These are phyloP conservation scores for Anoplolepis gracilipes DNA, from an alignment of 1,140 invertebrate species.

Conservation along the genomic window DNA sequence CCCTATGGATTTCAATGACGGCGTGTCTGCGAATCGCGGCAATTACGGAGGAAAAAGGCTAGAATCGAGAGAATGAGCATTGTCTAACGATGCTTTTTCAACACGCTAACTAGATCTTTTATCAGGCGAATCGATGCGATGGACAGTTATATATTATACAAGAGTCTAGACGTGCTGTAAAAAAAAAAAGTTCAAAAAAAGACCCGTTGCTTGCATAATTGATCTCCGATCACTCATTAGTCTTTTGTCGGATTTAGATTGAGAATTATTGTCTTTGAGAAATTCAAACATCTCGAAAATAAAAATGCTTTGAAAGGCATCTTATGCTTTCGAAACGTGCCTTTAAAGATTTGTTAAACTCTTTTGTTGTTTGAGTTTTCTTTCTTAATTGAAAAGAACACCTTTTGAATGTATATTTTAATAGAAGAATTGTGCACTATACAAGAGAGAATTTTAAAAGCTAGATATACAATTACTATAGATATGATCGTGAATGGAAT, in stretches of 20 bases:
- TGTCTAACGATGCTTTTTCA: constrained; percentile 20
- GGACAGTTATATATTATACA: not conserved
- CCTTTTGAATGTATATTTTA: not conserved
- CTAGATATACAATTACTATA: constrained; percentile 20
- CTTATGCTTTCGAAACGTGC: constrained; percentile 5
- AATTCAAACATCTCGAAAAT: not conserved
- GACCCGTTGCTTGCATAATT: not conserved
- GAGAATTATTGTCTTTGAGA: constrained; percentile 3
- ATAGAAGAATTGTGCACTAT: constrained; percentile 17
- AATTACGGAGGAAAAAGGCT: constrained; percentile 46
- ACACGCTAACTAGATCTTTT: constrained; percentile 24
- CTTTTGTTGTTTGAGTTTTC: constrained; percentile 20
- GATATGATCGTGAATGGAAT: not conserved
- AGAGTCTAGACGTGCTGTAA: not conserved
- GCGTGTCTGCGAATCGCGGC: constrained; percentile 9
- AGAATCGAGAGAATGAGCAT: not conserved
- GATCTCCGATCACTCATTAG: not conserved
- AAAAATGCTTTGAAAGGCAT: constrained; percentile 19
- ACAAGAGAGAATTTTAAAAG: constrained; percentile 25
- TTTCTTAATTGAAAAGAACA: not conserved
- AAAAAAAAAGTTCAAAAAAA: not conserved
- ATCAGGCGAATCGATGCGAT: constrained; percentile 4
- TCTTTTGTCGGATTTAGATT: constrained; percentile 22
- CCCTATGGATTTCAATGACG: constrained; percentile 8
- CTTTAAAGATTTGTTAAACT: not conserved